Base-by-base conservation (phyloP, 2,113 vertebrate species). In the Bambusicola thoracicus region DNA sequence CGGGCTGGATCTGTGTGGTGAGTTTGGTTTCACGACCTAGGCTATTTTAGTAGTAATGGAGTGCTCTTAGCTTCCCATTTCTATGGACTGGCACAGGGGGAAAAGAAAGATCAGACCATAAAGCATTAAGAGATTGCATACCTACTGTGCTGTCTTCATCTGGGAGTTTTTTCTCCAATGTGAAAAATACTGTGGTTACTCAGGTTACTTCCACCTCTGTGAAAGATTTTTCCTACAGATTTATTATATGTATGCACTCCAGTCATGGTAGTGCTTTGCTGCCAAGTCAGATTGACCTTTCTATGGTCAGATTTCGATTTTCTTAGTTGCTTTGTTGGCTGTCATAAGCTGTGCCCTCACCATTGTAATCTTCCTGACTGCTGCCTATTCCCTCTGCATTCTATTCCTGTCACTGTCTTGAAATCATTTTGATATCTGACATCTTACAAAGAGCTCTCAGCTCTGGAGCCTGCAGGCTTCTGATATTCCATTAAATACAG, bases 401-500 rank as follows among this genome's bases (percentile, higher is more conserved):
- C 66, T 40, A 5, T 53, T 67, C 84, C 41, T 93, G 91, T 84
- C 91, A 65, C 65, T 1, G 0, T 41, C 77, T 89, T 77, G 63
- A 81, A 74, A 55, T 87, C 77, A 81, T 21, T 2, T 7, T 84
- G 81, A 3, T 59, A 49, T 65, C 61, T 93, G 73, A 77, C 65
- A 38, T 74, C 73, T 87, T 70, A 12, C 0, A 34, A 41, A 74
- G 83, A 74, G 1, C 72, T 53, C 40, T 65, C 49, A 22, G 59
- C 68, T 51, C 48, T 41, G 29, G 41, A 84, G 83, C 77, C 73
- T 13, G 7, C 74, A 87, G 93, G 86, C 66, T 93, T 51, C 89
- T 83, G 36, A 59, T 84, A 66, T 89, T 89, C 46, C 21, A 32
- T 91, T 86, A 75, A 81, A 84, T 78, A 68, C 81, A 84, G 19